Base-by-base conservation (phyloP, 2,113 vertebrate genomes). In the Chamaea fasciata region DNA sequence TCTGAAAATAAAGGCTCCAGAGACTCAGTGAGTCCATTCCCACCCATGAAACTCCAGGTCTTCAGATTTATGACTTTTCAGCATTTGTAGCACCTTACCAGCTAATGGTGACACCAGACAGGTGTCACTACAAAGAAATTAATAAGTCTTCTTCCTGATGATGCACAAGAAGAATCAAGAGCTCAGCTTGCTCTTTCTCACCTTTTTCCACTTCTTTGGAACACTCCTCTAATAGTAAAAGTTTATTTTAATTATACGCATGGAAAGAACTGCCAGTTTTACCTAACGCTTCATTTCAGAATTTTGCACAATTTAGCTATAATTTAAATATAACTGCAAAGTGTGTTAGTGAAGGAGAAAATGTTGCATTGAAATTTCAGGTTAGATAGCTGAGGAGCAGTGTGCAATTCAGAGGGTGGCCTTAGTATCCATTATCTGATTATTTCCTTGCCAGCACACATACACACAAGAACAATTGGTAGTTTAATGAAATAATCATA, bases 401-500 rank as follows among this genome's bases (percentile, higher is more conserved):
- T 18, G n/a, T 84, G 89, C 28, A 90, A 57, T 82, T 91, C 60
- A 86, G 53, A 70, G 13, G 89, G 47, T 44, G 55, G 60, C 88
- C 78, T 90, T 28, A 47, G 53, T 86, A 91, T 91, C 60, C 79
- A 75, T 95, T 95, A 83, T 87, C 71, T 88, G 63, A 94, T 97
- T 93, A 95, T 90, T 96, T 91, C 84, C 39, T 95, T 79, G 23
- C 60, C 68, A 96, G 85, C 39, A 94, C 80, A 73, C 76, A 73
- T 35, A 89, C 60, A 60, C 67, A 89, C 65, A 94, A 81, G 94
- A 95, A 82, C 75, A 94, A 94, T 35, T 4, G 21, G 60, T 52
- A 83, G 35, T 55, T 95, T 94, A 94, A 96, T 96, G 76, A 92
- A 97, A 95, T 94, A 95, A 96, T 97, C 39, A 82, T 88, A 83